Evolutionary conservation across 2,888 invertebrate genomes (phyloP).

Genomic region (Epinotia ramella): DNA sequence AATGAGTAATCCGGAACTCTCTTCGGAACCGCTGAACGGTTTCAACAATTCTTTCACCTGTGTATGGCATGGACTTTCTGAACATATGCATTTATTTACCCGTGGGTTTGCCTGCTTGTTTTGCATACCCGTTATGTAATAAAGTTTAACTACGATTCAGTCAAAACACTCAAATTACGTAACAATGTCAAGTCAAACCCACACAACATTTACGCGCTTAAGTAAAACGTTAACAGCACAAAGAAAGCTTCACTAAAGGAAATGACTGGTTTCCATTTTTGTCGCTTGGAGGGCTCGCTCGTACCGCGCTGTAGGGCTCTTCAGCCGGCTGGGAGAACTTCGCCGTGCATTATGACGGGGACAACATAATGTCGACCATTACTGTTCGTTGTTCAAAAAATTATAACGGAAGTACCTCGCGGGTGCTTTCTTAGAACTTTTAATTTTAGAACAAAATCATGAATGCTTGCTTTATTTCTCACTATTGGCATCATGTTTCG

Average conservation of each 20-base stretch:
- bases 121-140: no score
- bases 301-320: slow-evolving; percentile 22
- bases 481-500: no score
- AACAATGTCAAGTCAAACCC: slow-evolving; percentile 2
- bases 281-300: slow-evolving; percentile 49
- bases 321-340: slow-evolving; percentile 24
- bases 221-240: slow-evolving; percentile 53
- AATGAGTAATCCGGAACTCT: no score
- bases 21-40: no score
- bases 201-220: slow-evolving; percentile 35
- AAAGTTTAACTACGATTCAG: no score
- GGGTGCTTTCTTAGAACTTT: background rate
- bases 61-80: no score
- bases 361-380: slow-evolving; percentile 31
- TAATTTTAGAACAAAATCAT: background rate
- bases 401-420: no score
- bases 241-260: slow-evolving; percentile 54
- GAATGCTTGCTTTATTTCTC: no score
- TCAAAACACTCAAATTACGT: no score
- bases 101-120: no score
- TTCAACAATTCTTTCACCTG: no score
- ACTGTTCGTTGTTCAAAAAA: background rate
- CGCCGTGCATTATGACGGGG: slow-evolving; percentile 20
- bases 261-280: slow-evolving; percentile 58
- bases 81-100: no score